Evolutionary conservation across 2,888 invertebrate genomes (phyloP).

Genomic region (Cosmopolites sordidus): DNA sequence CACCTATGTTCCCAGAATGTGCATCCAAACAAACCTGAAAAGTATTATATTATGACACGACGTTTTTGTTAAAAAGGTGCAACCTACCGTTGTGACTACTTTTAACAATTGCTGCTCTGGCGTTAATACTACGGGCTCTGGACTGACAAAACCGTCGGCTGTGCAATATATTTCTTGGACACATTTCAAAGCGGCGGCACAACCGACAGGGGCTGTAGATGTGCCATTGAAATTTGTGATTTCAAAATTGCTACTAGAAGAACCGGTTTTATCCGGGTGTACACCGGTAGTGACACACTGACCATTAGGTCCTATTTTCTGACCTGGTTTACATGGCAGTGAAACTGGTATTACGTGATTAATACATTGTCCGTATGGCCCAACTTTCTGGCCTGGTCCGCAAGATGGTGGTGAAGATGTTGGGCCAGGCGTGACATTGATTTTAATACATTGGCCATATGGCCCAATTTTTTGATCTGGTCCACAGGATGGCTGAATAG

Average conservation of each 20-base stretch:
- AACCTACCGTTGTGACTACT: constrained; percentile 74
- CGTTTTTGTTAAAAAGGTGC: neutral
- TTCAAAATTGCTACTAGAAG: neutral
- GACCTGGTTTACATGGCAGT: constrained; percentile 12
- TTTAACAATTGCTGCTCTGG: constrained; percentile 66
- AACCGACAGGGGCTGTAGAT: constrained; percentile 52
- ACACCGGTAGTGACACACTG: constrained; percentile 21
- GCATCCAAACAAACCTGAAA: constrained; percentile 66
- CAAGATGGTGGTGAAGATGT: constrained; percentile 9
- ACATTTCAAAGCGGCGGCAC: constrained; percentile 80
- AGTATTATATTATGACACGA: neutral
- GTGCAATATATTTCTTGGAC: constrained; percentile 75
- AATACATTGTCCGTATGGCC: constrained; percentile 33
- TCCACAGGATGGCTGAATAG: neutral
- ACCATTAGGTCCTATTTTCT: constrained; percentile 27
- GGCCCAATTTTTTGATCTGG: neutral
- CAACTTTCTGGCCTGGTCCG: constrained; percentile 15
- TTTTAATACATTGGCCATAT: neutral
- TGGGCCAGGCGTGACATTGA: neutral
- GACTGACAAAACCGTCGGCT: constrained; percentile 69
- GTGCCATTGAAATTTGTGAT: neutral
- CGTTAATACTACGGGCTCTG: constrained; percentile 61
- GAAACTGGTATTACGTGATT: neutral
- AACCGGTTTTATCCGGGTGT: neutral
- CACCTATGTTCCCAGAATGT: constrained; percentile 65